Base-by-base conservation (phyloP, 2,888 invertebrate genomes). In the Synanthedon vespiformis region DNA sequence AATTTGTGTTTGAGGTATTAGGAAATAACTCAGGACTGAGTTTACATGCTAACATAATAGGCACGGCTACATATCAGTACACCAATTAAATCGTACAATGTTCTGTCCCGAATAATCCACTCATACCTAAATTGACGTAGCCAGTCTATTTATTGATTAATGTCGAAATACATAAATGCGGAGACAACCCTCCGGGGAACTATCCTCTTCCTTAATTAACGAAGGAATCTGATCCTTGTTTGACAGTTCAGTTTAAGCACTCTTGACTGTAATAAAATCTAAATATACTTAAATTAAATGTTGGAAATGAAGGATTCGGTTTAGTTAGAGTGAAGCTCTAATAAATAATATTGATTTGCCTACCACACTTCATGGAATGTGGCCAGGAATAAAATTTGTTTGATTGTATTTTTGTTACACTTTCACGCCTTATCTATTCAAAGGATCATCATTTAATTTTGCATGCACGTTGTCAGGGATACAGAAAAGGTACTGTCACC, bases 91-190 rank as follows among this genome's bases (percentile, higher is more conserved):
- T 55, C 57, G 55, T 58, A 58, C 60, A 62, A 57, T 63, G 63
- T 67, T 58, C 61, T 40, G 40, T 14, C 22, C 40, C 49, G 58
- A 64, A 65, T 73, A 74, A 67, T 70, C 67, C 61, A 61, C 67
- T 71, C 67, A 68, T 64, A 65, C 61, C 63, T 65, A 68, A 72
- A 73, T 69, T 67, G 68, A 68, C 62, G 63, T 60, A 57, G 63
- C 60, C 59, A 56, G 58, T 57, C 58, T 57, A 59, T 56, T 58
- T 61, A 57, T 61, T 59, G 66, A 68, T 67, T 40, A 52, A 57
- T 34, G 52, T 27, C 41, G 52, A 52, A 51, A 50, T 49, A 49
- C 50, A 53, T 22, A 52, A 54, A 50, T 51, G 55, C 53, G 51
- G 50, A 48, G 48, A 49, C 49, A 55, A 55, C 55, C 56, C 56